These are phyloP conservation scores for Clarias gariepinus DNA, from an alignment of 2,113 vertebrate genomes.

Conservation along the genomic window DNA sequence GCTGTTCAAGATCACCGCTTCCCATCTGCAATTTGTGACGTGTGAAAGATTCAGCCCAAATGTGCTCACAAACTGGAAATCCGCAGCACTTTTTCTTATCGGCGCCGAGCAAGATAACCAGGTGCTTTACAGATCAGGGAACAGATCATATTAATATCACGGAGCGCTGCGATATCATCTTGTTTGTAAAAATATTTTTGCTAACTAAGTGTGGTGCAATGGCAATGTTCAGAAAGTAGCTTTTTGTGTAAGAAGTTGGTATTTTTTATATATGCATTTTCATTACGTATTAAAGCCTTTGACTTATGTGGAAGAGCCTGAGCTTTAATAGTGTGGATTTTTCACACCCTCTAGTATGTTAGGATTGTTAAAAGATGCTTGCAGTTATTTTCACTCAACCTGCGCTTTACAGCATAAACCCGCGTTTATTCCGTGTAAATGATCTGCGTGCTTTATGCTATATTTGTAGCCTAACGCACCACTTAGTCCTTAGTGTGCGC, in stretches of 20 bases:
- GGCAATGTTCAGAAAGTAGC: slow-evolving; percentile 67
- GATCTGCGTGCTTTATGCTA: background rate
- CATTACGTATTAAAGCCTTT: background rate
- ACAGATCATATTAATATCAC: slow-evolving; percentile 99
- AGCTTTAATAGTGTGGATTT: background rate
- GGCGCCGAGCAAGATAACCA: slow-evolving; percentile 99
- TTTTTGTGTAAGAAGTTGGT: slow-evolving; percentile 47
- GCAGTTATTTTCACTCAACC: background rate
- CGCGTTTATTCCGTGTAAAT: background rate
- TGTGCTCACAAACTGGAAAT: slow-evolving; percentile 99
- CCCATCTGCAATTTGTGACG: slow-evolving; percentile 99
- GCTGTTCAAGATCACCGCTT: slow-evolving; percentile 99
- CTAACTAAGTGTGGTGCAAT: slow-evolving; percentile 78
- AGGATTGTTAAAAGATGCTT: background rate
- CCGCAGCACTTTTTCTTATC: slow-evolving; percentile 99
- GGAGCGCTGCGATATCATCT: slow-evolving; percentile 80
- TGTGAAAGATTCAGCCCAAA: slow-evolving; percentile 99
- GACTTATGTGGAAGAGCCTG: background rate
- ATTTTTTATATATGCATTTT: background rate
- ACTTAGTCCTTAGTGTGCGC: background rate
- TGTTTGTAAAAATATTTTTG: slow-evolving; percentile 80
- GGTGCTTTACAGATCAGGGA: slow-evolving; percentile 99
- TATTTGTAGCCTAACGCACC: slow-evolving; percentile 5
- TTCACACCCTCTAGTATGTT: background rate
- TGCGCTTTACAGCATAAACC: background rate